These are phyloP conservation scores for Enteromius paludinosus DNA, from an alignment of 2,797 vertebrate genomes.

Conservation along the genomic window DNA sequence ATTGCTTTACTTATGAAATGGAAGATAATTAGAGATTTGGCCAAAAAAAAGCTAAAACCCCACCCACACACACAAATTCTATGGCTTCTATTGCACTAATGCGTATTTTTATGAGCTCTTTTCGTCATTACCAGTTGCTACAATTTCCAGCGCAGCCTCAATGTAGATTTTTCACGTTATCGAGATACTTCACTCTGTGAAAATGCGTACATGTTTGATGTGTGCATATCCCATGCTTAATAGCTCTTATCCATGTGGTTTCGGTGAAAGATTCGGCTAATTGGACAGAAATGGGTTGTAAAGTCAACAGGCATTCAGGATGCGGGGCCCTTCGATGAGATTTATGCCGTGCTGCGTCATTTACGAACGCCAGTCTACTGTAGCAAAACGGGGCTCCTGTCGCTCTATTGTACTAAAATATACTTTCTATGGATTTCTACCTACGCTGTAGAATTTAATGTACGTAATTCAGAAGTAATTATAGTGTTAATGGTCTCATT, in stretches of 20 bases:
- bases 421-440: slow-evolving; percentile 26
- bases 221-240: slow-evolving; percentile 46
- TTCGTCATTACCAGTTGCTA: background rate
- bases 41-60: background rate
- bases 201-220: slow-evolving; percentile 24
- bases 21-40: background rate
- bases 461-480: background rate
- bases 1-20: background rate
- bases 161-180: slow-evolving; percentile 18
- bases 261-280: slow-evolving; percentile 40
- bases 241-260: slow-evolving; percentile 48
- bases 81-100: background rate
- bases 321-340: slow-evolving; percentile 48
- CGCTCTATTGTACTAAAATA: slow-evolving; percentile 52
- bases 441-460: background rate
- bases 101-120: background rate
- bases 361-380: slow-evolving; percentile 47
- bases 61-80: background rate
- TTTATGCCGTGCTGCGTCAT: slow-evolving; percentile 52
- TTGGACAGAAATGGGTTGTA: slow-evolving; percentile 55
- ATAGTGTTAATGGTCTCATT: background rate
- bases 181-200: background rate
- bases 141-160: background rate
- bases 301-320: slow-evolving; percentile 56
- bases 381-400: slow-evolving; percentile 50